Conservation (phyloP, 2,888 invertebrate species). For the Agelastica alni region DNA sequence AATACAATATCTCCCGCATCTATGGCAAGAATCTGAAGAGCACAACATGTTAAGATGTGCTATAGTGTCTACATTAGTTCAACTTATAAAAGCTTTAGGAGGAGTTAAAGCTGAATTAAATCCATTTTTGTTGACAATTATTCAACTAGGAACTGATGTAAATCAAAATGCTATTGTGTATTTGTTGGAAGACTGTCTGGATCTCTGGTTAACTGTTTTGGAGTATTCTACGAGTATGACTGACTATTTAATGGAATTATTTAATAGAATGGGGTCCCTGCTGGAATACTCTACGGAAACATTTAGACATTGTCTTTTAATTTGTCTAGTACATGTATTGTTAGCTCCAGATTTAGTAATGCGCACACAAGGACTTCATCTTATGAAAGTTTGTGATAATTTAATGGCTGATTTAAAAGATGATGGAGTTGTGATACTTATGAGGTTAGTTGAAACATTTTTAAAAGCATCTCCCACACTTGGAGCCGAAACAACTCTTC, state of each 20-base stretch:
- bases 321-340: slow-evolving; percentile 81
- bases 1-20: slow-evolving; percentile 79
- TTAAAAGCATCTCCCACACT: slow-evolving; percentile 74
- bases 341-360: slow-evolving; percentile 80
- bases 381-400: slow-evolving; percentile 72
- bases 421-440: slow-evolving; percentile 73
- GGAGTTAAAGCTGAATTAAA: slow-evolving; percentile 58
- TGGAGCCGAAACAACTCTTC: slow-evolving; percentile 73
- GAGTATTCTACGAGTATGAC: slow-evolving; percentile 73
- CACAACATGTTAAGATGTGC: slow-evolving; percentile 91
- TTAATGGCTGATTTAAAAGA: slow-evolving; percentile 78
- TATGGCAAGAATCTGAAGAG: slow-evolving; percentile 87
- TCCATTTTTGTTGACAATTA: slow-evolving; percentile 69
- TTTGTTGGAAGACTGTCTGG: slow-evolving; percentile 88
- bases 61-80: slow-evolving; percentile 83
- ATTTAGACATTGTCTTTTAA: slow-evolving; percentile 75
- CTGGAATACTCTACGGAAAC: slow-evolving; percentile 83
- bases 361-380: slow-evolving; percentile 69
- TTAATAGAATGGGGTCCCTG: slow-evolving; percentile 74
- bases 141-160: slow-evolving; percentile 77
- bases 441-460: slow-evolving; percentile 77
- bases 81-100: slow-evolving; percentile 77
- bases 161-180: slow-evolving; percentile 83
- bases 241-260: slow-evolving; percentile 71
- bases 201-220: slow-evolving; percentile 85